A percentile compares a stretch with the other conserved stretches of the same genome.
Evolutionary conservation across 1,140 invertebrate genomes (phyloP).

Genomic region (Zaprionus tsacasi): DNA sequence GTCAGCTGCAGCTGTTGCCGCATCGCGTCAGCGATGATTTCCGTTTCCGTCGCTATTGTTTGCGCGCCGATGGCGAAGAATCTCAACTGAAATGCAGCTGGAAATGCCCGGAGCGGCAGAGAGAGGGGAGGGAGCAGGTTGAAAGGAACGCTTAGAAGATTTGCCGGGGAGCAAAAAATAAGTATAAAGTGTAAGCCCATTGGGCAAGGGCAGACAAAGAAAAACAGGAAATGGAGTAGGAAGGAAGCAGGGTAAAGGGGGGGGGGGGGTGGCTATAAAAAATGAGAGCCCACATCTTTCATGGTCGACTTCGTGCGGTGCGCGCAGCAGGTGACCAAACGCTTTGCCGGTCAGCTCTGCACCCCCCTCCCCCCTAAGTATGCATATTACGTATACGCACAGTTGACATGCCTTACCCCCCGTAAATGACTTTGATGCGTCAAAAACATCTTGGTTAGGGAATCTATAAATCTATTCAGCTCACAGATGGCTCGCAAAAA

Average conservation of each 20-base stretch:
- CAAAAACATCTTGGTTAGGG: not conserved
- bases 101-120: not conserved
- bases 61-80: not conserved
- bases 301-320: conserved; percentile 1
- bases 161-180: not conserved
- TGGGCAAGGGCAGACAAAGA: not conserved
- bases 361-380: not conserved
- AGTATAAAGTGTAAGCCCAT: not conserved
- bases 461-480: conserved; percentile 26
- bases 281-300: conserved; percentile 3
- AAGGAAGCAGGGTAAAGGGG: not conserved
- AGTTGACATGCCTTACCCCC: not conserved
- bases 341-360: not conserved
- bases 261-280: not conserved
- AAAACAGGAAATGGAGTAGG: not conserved
- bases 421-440: conserved; percentile 13
- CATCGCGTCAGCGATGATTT: conserved; percentile 30
- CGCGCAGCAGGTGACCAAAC: conserved; percentile 3
- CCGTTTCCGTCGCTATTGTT: conserved; percentile 32
- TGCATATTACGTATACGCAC: not conserved
- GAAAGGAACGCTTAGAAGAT: not conserved
- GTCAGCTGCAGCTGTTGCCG: conserved; percentile 48
- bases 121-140: not conserved
- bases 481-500: conserved; percentile 2
- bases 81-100: conserved; percentile 13